A percentile compares a stretch with the other conserved stretches of the same genome.
phyloP scores from a whole-genome alignment of 2,888 invertebrate species.

The Junonia oenone region DNA sequence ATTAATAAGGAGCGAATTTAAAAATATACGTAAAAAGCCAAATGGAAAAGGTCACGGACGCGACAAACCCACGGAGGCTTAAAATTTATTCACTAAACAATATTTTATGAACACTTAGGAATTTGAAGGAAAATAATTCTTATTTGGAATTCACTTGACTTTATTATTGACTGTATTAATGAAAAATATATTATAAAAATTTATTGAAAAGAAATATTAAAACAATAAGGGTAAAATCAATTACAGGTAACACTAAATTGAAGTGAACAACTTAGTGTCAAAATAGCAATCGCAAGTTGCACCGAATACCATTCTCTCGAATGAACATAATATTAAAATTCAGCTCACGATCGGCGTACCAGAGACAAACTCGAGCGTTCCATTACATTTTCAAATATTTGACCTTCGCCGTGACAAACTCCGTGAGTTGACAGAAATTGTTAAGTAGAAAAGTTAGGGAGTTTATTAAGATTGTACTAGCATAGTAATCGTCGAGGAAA shows the following conservation, averaged over 20 bases:
- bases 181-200: background rate
- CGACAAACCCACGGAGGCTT: too few relatives aligned
- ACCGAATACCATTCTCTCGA: constrained; percentile 7
- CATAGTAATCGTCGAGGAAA: background rate
- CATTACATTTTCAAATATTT: constrained; percentile 46
- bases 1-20: too few relatives aligned
- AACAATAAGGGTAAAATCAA: background rate
- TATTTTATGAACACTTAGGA: too few relatives aligned
- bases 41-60: too few relatives aligned
- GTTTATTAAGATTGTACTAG: background rate
- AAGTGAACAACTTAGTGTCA: background rate
- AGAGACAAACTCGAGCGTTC: constrained; percentile 35
- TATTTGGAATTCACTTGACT: background rate
- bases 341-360: constrained; percentile 31
- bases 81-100: too few relatives aligned
- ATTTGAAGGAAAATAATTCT: too few relatives aligned
- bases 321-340: constrained; percentile 29
- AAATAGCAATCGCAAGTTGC: constrained; percentile 5
- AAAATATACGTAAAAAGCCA: too few relatives aligned
- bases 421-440: constrained; percentile 37
- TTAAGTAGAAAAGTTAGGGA: background rate
- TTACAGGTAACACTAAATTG: constrained; percentile 7
- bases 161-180: background rate
- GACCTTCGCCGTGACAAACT: constrained; percentile 45
- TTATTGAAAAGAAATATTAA: background rate